Evolutionary conservation across 2,888 invertebrate species (phyloP).

Genomic region (Erannis defoliaria): DNA sequence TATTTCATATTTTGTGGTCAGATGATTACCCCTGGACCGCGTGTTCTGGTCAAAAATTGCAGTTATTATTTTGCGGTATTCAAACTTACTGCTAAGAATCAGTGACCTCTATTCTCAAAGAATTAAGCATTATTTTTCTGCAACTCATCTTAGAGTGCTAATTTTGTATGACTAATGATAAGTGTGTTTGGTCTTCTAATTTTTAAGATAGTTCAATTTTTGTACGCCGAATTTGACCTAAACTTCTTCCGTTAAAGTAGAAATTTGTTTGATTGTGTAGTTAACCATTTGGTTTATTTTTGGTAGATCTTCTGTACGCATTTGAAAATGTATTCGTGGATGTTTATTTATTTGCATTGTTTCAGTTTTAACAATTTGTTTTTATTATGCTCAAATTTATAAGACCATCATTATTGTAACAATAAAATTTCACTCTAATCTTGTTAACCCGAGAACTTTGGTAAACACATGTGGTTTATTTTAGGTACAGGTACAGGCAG

Average conservation of each 20-base stretch:
- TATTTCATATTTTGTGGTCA: constrained; percentile 71
- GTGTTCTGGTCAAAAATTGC: constrained; percentile 56
- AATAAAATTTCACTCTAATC: constrained; percentile 8
- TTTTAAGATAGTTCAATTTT: constrained; percentile 58
- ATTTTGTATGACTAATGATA: constrained; percentile 40
- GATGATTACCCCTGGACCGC: constrained; percentile 65
- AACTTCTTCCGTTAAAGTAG: constrained; percentile 30
- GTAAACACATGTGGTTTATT: too few relatives aligned
- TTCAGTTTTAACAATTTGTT: constrained; percentile 28
- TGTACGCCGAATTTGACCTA: constrained; percentile 17
- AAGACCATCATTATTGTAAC: constrained; percentile 15
- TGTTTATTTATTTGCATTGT: constrained; percentile 34
- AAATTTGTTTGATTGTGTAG: constrained; percentile 25
- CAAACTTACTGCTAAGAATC: constrained; percentile 4
- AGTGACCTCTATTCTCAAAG: constrained; percentile 18
- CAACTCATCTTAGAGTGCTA: constrained; percentile 24
- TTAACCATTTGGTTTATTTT: constrained; percentile 38
- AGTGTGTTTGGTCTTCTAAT: constrained; percentile 49
- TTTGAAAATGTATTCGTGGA: constrained; percentile 21
- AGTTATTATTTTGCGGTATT: constrained; percentile 39
- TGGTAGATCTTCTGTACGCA: constrained; percentile 36
- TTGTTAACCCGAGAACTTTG: neutral
- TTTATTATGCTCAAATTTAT: constrained; percentile 29
- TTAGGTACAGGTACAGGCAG: too few relatives aligned
- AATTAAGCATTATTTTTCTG: constrained; percentile 45